Conservation (phyloP, 2,797 vertebrate species). For the Squalus acanthias region DNA sequence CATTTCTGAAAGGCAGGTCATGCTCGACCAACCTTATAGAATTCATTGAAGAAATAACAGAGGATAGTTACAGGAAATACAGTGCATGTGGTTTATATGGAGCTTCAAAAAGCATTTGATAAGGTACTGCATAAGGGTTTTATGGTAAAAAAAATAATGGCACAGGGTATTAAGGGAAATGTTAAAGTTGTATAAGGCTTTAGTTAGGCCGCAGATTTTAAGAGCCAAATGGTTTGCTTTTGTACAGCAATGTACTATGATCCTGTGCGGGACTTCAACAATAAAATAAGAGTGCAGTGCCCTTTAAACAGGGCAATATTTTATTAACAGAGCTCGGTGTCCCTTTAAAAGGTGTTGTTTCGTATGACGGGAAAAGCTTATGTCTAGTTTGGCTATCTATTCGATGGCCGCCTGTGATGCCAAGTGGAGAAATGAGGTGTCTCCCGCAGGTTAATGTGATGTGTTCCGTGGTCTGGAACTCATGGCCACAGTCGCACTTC, state of each 20-base stretch:
- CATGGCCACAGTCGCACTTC: too few relatives aligned
- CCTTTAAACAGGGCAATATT: background rate
- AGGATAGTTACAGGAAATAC: background rate
- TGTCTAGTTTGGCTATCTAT: too few relatives aligned
- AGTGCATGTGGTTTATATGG: background rate
- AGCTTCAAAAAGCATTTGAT: background rate
- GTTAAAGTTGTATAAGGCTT: background rate
- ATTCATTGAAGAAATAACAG: background rate
- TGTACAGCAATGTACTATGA: background rate
- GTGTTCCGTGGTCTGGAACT: too few relatives aligned
- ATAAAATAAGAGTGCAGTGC: too few relatives aligned
- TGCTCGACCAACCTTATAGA: background rate
- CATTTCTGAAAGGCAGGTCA: background rate
- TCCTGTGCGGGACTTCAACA: background rate
- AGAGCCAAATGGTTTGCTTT: background rate
- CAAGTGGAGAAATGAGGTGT: too few relatives aligned
- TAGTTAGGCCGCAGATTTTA: background rate
- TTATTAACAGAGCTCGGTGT: background rate
- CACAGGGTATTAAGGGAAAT: background rate
- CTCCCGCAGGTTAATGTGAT: too few relatives aligned
- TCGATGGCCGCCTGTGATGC: too few relatives aligned
- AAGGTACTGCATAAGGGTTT: background rate
- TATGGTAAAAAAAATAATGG: background rate
- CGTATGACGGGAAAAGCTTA: too few relatives aligned
- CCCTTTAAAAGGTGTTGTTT: background rate